A percentile compares a stretch with the other conserved stretches of the same genome.
These are phyloP conservation scores for Nephrotoma guestfalica DNA, from an alignment of 2,888 invertebrate species.

Conservation along the genomic window DNA sequence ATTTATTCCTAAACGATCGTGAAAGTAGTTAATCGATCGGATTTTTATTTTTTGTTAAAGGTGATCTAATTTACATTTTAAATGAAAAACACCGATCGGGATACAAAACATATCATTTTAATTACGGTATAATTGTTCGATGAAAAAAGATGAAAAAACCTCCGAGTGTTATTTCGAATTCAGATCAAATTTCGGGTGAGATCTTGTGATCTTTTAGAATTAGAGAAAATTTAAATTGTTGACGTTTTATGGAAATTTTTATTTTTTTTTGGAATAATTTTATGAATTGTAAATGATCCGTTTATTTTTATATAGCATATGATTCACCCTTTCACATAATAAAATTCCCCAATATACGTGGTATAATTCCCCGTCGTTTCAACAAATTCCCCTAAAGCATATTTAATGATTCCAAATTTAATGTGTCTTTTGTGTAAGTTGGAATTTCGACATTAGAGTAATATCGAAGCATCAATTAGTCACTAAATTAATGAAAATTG, in stretches of 20 bases:
- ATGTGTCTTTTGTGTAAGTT: neutral
- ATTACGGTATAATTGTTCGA: neutral
- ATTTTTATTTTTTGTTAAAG: neutral
- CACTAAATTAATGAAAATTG: neutral
- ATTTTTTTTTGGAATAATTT: neutral
- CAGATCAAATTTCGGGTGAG: neutral
- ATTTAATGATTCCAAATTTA: neutral
- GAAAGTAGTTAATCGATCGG: neutral
- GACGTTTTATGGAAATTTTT: neutral
- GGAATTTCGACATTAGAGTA: neutral
- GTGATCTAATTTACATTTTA: neutral
- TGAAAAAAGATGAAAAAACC: neutral
- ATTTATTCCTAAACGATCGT: neutral
- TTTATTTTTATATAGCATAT: neutral
- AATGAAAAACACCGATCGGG: neutral
- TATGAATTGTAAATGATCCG: neutral
- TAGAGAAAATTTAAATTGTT: neutral
- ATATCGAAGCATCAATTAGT: neutral
- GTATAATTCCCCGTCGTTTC: neutral
- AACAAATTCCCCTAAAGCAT: neutral
- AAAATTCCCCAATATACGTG: neutral
- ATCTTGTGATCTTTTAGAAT: neutral
- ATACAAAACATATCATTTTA: neutral
- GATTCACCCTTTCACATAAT: neutral
- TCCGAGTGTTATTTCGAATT: neutral